Conservation (phyloP, 2,888 invertebrate species). For the Dioctria rufipes region DNA sequence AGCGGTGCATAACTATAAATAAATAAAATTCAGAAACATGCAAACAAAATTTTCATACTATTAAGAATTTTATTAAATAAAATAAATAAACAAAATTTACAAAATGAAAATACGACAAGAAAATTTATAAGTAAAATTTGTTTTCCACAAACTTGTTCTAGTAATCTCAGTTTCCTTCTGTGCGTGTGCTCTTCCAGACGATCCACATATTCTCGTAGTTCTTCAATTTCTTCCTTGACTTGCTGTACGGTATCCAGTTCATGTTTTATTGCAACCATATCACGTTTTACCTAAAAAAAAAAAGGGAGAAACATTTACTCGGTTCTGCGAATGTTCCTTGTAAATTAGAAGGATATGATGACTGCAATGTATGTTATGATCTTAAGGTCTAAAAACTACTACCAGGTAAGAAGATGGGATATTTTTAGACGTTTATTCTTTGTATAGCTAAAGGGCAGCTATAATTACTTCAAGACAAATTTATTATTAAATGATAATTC, state of each 20-base stretch:
- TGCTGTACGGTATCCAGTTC: constrained; percentile 95
- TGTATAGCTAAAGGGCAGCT: too few species aligned
- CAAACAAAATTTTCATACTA: background rate
- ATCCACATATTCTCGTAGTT: constrained; percentile 92
- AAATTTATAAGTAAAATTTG: too few species aligned
- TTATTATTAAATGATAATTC: too few species aligned
- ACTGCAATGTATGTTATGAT: too few species aligned
- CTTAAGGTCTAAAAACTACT: too few species aligned
- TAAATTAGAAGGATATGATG: too few species aligned
- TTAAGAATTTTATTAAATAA: background rate
- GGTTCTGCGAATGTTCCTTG: too few species aligned
- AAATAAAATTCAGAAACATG: background rate
- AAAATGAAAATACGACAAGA: background rate
- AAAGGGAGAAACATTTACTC: background rate
- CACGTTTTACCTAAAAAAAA: constrained; percentile 83
- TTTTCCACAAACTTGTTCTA: constrained; percentile 84
- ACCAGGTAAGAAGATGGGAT: too few species aligned
- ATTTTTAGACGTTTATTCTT: too few species aligned
- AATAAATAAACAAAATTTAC: background rate
- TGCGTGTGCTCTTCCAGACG: constrained; percentile 93
- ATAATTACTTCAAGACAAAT: too few species aligned
- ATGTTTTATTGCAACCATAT: constrained; percentile 96
- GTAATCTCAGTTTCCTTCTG: constrained; percentile 88
- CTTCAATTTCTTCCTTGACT: constrained; percentile 95
- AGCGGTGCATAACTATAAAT: too few species aligned